Percentiles rank a stretch among this genome's conserved stretches.
Conservation (phyloP, 2,888 invertebrate genomes). For the Pseudococcus jackbeardsleyi region DNA sequence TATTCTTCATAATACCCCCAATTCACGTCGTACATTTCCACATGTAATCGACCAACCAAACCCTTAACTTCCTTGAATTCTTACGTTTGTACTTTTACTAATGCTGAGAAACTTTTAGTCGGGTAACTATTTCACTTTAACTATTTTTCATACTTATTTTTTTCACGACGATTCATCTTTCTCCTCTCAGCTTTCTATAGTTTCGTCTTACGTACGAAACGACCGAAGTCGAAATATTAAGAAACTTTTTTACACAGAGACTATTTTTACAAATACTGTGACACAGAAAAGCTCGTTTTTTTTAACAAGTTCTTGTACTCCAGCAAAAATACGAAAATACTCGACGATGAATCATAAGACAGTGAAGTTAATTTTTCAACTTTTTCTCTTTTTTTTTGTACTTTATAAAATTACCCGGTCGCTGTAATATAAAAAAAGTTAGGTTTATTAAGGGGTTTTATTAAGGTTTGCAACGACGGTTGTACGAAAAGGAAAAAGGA, state of each 20-base stretch:
- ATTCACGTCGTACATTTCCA: neutral
- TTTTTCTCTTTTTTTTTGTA: neutral
- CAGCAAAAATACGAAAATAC: neutral
- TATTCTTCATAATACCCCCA: too few relatives aligned
- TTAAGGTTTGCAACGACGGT: neutral
- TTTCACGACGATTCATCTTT: neutral
- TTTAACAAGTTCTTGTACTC: neutral
- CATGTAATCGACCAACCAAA: neutral
- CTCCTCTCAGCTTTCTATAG: neutral
- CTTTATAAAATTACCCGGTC: slow-evolving; percentile 1
- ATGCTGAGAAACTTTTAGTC: neutral
- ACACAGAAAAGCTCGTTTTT: neutral
- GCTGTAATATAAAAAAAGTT: slow-evolving; percentile 14
- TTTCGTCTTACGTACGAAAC: neutral
- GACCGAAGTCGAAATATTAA: neutral
- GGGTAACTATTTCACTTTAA: neutral
- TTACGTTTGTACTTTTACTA: neutral
- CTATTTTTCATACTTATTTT: neutral
- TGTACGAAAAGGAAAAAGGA: neutral
- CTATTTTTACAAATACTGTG: neutral
- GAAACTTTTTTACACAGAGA: neutral
- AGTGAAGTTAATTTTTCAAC: slow-evolving; percentile 21
- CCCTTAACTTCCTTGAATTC: neutral
- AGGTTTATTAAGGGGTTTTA: slow-evolving; percentile 11
- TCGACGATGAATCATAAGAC: slow-evolving; percentile 17